phyloP scores from a whole-genome alignment of 2,797 vertebrate species.

The Argya squamiceps region DNA sequence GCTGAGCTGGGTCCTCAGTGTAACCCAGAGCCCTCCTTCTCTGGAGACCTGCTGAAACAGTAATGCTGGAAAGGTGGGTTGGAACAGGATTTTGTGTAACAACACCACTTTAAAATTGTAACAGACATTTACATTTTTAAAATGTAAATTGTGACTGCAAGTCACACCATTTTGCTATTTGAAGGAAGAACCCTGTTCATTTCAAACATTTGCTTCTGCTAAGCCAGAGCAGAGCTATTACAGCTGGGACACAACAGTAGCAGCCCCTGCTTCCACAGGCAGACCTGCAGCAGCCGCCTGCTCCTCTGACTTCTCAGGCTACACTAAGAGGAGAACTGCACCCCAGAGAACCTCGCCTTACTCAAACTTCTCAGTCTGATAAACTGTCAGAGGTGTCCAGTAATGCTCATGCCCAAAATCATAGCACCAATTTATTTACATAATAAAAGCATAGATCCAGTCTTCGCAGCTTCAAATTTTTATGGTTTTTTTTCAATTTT shows the following conservation, averaged over 20 bases:
- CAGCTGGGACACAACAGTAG: neutral
- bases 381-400: neutral
- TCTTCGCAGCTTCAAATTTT: neutral
- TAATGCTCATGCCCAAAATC: neutral
- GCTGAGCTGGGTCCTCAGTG: neutral
- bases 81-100: neutral
- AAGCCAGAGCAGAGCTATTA: neutral
- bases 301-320: neutral
- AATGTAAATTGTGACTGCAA: neutral
- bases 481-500: neutral
- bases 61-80: neutral
- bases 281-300: fast-evolving
- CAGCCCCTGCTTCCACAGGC: neutral
- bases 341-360: neutral
- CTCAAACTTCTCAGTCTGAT: neutral
- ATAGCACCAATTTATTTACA: neutral
- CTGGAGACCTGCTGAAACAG: neutral
- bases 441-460: neutral
- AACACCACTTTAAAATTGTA: neutral
- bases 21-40: neutral
- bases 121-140: too few relatives aligned
- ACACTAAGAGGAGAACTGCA: neutral
- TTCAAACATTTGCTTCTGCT: neutral
- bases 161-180: neutral
- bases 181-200: neutral